Conservation (phyloP, 1,140 invertebrate genomes). For the Sarcophaga peregrina region DNA sequence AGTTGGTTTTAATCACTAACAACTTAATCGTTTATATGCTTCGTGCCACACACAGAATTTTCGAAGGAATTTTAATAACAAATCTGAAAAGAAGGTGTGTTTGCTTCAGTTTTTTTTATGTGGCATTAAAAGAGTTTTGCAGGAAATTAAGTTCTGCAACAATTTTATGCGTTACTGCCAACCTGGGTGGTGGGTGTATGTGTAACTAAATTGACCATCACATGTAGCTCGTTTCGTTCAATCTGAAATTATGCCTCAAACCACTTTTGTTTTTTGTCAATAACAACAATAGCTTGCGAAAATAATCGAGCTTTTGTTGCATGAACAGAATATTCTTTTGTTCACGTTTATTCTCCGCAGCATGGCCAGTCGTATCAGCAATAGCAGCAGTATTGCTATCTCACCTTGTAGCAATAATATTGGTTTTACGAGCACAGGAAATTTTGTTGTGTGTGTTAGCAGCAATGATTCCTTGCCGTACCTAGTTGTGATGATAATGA, state of each 20-base stretch:
- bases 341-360: not conserved
- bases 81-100: conserved; percentile 3
- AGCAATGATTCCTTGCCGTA: not conserved
- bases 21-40: conserved; percentile 30
- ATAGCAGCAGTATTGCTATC: not conserved
- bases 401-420: conserved; percentile 19
- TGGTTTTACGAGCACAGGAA: not conserved
- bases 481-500: not conserved
- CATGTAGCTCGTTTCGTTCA: not conserved
- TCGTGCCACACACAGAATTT: not conserved
- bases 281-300: not conserved
- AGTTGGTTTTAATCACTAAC: conserved; percentile 6
- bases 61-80: not conserved
- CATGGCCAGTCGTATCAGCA: not conserved
- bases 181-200: not conserved
- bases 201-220: not conserved
- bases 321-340: not conserved
- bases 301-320: not conserved
- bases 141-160: conserved; percentile 11
- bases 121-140: conserved; percentile 16
- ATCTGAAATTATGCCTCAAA: not conserved
- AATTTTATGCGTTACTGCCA: not conserved
- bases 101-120: not conserved
- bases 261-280: not conserved
- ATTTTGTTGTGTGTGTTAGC: not conserved